phyloP scores from a whole-genome alignment of 1,140 invertebrate species.

The Battus philenor region DNA sequence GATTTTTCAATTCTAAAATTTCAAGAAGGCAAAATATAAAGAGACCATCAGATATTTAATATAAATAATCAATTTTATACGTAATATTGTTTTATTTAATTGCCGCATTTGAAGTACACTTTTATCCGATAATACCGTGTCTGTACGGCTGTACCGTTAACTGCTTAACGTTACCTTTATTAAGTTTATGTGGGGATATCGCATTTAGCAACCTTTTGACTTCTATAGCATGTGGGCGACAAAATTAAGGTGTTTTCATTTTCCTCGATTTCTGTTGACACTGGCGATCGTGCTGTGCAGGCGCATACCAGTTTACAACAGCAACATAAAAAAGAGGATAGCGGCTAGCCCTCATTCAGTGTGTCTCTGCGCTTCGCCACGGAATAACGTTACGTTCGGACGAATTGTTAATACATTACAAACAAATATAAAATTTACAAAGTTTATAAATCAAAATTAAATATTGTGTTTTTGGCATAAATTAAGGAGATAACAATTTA shows the following conservation, averaged over 20 bases:
- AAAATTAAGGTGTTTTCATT: constrained; percentile 30
- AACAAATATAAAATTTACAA: not conserved
- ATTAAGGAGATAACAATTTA: too few relatives aligned
- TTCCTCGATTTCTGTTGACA: constrained; percentile 39
- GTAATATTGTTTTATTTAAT: too few relatives aligned
- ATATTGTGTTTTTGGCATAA: too few relatives aligned
- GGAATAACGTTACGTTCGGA: constrained; percentile 35
- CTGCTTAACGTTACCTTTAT: constrained; percentile 24
- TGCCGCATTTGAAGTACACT: too few relatives aligned
- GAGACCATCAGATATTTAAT: too few relatives aligned
- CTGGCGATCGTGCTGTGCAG: constrained; percentile 27
- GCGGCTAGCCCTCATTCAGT: constrained; percentile 57
- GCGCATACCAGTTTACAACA: constrained; percentile 56
- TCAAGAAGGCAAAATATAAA: too few relatives aligned
- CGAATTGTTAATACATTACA: not conserved
- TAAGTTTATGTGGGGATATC: constrained; percentile 31
- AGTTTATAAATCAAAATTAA: too few relatives aligned
- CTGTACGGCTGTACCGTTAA: constrained; percentile 21
- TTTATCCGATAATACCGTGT: too few relatives aligned
- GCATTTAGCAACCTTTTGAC: constrained; percentile 25
- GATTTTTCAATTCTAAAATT: too few relatives aligned
- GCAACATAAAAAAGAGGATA: constrained; percentile 71
- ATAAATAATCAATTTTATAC: too few relatives aligned
- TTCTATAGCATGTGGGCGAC: constrained; percentile 25
- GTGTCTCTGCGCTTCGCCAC: constrained; percentile 35